Base-by-base conservation (phyloP, 2,113 vertebrate genomes). In the Pangasianodon gigas region DNA sequence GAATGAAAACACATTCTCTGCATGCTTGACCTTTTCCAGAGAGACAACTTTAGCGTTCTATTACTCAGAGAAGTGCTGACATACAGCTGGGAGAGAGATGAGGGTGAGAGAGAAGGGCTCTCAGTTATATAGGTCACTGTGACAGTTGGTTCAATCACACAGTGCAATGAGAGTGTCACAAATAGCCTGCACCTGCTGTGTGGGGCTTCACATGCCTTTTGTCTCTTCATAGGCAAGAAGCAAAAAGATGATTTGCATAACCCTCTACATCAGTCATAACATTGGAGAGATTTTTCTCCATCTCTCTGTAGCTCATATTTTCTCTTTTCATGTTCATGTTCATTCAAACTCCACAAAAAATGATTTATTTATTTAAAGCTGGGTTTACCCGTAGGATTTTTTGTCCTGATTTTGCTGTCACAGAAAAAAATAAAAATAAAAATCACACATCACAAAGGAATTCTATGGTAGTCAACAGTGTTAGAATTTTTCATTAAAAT, bases 181-280 rank as follows among this genome's bases (percentile, higher is more conserved):
- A 84, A 84, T 84, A 75, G 81, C 37, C 14, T 32, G 52, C 88
- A 89, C 88, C 88, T 89, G 62, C 51, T 89, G 88, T 89, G 62
- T 3, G 37, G 37, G 62, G 24, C 46, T 74, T 88, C 54, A 83
- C 48, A 44, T 8, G 65, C 26, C 32, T 82, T 74, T 89, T 58
- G 65, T 89, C 41, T 84, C 21, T 58, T 58, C 51, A 84, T n/a
- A 46, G 87, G 6, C 58, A 88, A 67, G n/a, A 48, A 13, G 16
- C 77, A 67, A 88, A 83, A 11, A 26, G 26, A 37, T 58, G 9
- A 88, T 88, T 74, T 46, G 80, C 62, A 88, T 56, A 82, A 82
- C n/a, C 21, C 51, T 18, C 21, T 19, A 75, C 29, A 41, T 41
- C 6, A 21, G 46, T 74, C 51, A 56, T 10, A 21, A 56, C 52